Evolutionary conservation across 2,113 vertebrate genomes (phyloP).

Genomic region (Bettongia penicillata): DNA sequence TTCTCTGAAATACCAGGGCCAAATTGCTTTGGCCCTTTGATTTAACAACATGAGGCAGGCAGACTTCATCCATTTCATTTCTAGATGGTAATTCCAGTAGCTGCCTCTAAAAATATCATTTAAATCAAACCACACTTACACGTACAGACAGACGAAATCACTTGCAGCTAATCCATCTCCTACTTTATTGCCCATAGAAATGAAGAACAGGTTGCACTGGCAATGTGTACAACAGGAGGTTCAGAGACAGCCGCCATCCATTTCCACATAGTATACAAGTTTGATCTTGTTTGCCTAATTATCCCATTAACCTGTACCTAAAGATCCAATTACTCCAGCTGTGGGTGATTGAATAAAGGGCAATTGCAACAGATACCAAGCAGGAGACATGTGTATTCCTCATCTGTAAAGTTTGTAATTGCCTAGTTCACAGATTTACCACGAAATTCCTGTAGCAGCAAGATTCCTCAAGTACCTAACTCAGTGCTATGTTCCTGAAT

Average conservation of each 20-base stretch:
- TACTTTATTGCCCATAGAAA: constrained; percentile 79
- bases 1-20: constrained; percentile 55
- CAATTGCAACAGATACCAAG: constrained; percentile 73
- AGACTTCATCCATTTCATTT: constrained; percentile 65
- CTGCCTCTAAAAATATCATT: constrained; percentile 76
- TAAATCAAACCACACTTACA: constrained; percentile 70
- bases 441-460: constrained; percentile 53
- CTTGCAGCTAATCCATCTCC: constrained; percentile 79
- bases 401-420: constrained; percentile 72
- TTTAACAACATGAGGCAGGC: constrained; percentile 43
- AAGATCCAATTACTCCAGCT: constrained; percentile 83
- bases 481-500: constrained; percentile 14
- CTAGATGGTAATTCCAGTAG: constrained; percentile 73
- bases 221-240: constrained; percentile 67
- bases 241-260: constrained; percentile 80
- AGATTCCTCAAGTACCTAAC: constrained; percentile 50
- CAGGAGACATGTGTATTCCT: constrained; percentile 69
- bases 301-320: constrained; percentile 86
- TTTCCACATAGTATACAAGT: constrained; percentile 77
- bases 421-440: constrained; percentile 17
- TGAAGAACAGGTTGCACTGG: constrained; percentile 77
- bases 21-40: constrained; percentile 48
- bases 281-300: constrained; percentile 85
- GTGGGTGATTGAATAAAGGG: constrained; percentile 82
- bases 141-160: constrained; percentile 70